Evolutionary conservation across 2,888 invertebrate genomes (phyloP), one percentile per base, ranked within the genome.

Genomic region (Hecatera dysodea): DNA sequence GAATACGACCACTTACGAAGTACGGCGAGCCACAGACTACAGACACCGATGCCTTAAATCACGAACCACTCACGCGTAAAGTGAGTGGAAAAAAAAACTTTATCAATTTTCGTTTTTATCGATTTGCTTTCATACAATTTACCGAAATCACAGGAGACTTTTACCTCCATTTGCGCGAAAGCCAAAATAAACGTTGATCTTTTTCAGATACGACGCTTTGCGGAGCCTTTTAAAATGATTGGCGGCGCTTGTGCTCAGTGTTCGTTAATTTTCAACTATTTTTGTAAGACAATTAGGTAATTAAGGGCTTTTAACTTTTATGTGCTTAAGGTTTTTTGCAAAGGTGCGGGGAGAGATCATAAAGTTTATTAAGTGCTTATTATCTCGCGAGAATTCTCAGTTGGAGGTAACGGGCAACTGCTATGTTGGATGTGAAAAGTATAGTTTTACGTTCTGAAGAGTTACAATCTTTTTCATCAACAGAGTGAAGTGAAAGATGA

Each of bases 21-120:
- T 67, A 80, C 77, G 80, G 42, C 80, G 72, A 84, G 78, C 78
- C 79, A 84, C 81, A 84, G 86, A 89, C 87, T 88, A 83, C 85
- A 19, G 86, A 90, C 86, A 89, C 83, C 85, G 86, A 89, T 88
- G 87, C 82, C 86, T 89, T 88, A 91, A 92, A 92, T 92, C 92
- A 93, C 92, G 92, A 92, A 90, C 84, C 94, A 95, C 94, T 95
- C 93, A 94, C 92, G 91, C 92, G 92, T 91, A 90, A 93, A 93
- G 90, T 90, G 90, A 91, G 89, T 89, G 90, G 83, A 90, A 90
- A 92, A 72, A 90, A 88, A 88, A 84, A 27, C 73, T 71, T 87
- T 89, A 88, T 87, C 87, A 87, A 89, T 89, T 91, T 90, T 88
- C 86, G 83, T 91, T 92, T 91, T 92, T 91, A 91, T 93, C 90